Conservation (phyloP, 2,113 vertebrate species). For the Puma concolor region DNA sequence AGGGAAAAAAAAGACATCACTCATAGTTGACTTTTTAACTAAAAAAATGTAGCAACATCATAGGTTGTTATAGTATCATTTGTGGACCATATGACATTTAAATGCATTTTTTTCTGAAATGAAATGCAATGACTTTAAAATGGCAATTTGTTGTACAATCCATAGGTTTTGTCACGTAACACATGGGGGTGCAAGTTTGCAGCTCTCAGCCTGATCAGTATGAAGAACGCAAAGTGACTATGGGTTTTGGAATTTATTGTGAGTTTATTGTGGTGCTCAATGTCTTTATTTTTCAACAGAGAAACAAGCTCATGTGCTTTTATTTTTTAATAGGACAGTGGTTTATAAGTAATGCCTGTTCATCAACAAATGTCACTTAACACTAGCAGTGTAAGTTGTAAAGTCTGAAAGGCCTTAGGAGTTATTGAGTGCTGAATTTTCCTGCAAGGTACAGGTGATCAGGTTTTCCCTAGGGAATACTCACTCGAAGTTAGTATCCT, state of each 20-base stretch:
- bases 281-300: conserved; percentile 78
- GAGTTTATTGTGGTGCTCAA: conserved; percentile 78
- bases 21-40: conserved; percentile 53
- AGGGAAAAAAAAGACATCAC: neutral
- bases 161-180: conserved; percentile 67
- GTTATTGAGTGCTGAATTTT: neutral
- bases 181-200: conserved; percentile 68
- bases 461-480: conserved; percentile 18
- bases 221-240: conserved; percentile 55
- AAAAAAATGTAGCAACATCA: conserved; percentile 78
- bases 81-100: conserved; percentile 64
- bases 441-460: conserved; percentile 12
- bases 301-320: conserved; percentile 72
- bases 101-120: conserved; percentile 53
- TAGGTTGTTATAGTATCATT: conserved; percentile 70
- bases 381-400: neutral
- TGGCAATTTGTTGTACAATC: conserved; percentile 77
- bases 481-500: neutral
- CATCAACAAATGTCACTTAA: conserved; percentile 67
- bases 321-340: conserved; percentile 59
- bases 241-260: conserved; percentile 68
- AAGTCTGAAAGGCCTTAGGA: conserved; percentile 63
- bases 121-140: conserved; percentile 73
- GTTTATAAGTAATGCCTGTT: conserved; percentile 74
- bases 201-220: conserved; percentile 40